Percentiles rank a stretch among this genome's conserved stretches.
phyloP scores from a whole-genome alignment of 2,113 vertebrate species.

The Brachionichthys hirsutus region DNA sequence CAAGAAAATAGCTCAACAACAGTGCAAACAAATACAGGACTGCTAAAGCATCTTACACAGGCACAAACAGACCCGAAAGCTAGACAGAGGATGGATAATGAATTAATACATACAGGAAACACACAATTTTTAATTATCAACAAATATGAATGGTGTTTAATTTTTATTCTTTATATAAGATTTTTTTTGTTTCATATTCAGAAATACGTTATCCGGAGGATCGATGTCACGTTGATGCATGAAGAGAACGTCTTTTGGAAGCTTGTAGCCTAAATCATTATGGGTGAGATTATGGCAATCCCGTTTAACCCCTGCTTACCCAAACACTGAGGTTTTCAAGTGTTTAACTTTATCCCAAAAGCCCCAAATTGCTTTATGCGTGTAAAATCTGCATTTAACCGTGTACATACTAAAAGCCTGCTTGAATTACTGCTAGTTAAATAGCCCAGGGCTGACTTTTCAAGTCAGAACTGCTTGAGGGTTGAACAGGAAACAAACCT shows the following conservation, averaged over 20 bases:
- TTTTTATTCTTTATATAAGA: neutral
- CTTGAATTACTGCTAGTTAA: constrained; percentile 31
- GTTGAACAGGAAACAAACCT: constrained; percentile 55
- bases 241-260: constrained; percentile 10
- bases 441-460: constrained; percentile 39
- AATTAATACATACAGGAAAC: too few species aligned
- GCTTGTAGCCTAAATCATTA: constrained; percentile 36
- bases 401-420: constrained; percentile 32
- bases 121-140: too few species aligned
- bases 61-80: too few species aligned
- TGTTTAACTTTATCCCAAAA: constrained; percentile 9
- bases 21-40: constrained; percentile 61
- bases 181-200: too few species aligned
- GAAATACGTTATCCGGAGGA: too few species aligned
- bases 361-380: constrained; percentile 17
- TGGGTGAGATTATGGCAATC: neutral
- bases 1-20: constrained; percentile 42
- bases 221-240: too few species aligned
- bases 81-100: too few species aligned
- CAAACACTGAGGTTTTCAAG: too few species aligned
- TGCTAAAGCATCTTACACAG: constrained; percentile 28
- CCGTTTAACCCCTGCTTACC: constrained; percentile 8
- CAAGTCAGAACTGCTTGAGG: constrained; percentile 32
- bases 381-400: constrained; percentile 21
- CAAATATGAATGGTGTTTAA: too few species aligned